Evolutionary conservation across 2,888 invertebrate genomes (phyloP), one percentile per base, ranked within the genome.

Genomic region (Steinernema carpocapsae): DNA sequence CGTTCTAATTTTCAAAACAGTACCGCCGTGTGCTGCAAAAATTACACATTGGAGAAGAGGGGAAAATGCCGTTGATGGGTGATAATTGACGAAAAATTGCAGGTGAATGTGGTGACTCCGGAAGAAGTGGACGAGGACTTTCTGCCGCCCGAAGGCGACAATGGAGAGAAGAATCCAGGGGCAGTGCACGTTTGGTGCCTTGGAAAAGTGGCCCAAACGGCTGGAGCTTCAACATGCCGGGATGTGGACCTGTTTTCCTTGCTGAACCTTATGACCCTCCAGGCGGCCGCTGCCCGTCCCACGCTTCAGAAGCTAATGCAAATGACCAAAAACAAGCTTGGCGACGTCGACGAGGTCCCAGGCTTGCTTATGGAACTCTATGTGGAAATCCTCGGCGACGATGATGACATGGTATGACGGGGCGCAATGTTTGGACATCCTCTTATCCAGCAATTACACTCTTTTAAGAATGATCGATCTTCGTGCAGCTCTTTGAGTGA

Each of bases 311-410:
- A 85, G 70, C 81, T 86, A 77, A 79, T 79, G 0, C 86, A 86
- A 64, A 86, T 86, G 85, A 82, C 84, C 0, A 79, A 77, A 76
- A 84, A 79, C 80, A 82, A 72, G 79, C 78, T 74, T 42, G 81
- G 72, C 42, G 76, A 71, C 78, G 83, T n/a, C 72, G 83, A 72
- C 12, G 78, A 79, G 56, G 79, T 83, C 7, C 78, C 74, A 7
- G 78, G 79, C 12, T 74, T 84, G 64, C 76, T 86, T 7, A 76
- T 79, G 74, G 79, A 75, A 12, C 70, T 86, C 59, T 87, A 85
- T 76, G 80, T 83, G 70, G 86, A 86, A 73, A 76, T 86, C 32
- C 83, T 86, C 84, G 86, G 86, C 17, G 85, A 86, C 73, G 82
- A 85, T 42, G 85, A 85, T 14, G 82, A 83, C 29, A 56, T 80